Evolutionary conservation across 1,140 invertebrate genomes (phyloP).

Genomic region (fruit fly (Drosophila melanogaster)): DNA sequence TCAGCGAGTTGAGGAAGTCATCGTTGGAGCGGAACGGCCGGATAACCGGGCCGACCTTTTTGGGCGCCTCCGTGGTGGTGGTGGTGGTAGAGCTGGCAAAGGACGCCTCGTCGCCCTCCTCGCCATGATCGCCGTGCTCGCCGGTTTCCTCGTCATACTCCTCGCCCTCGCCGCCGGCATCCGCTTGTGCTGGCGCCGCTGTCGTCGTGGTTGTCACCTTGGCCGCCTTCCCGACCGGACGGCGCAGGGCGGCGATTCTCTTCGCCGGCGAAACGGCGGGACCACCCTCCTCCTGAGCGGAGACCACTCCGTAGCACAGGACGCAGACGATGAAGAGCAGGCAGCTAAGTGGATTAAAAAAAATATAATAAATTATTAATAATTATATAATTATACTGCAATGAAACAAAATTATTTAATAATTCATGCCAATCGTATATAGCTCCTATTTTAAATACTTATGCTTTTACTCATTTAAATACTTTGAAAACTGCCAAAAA

Average conservation of each 20-base stretch:
- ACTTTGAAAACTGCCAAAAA: too few species aligned
- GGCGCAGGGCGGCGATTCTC: conserved; percentile 70
- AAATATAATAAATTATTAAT: not conserved
- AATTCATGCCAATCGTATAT: too few species aligned
- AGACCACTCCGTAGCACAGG: conserved; percentile 65
- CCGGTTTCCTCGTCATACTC: conserved; percentile 81
- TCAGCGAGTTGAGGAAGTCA: conserved; percentile 89
- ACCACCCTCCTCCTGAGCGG: conserved; percentile 65
- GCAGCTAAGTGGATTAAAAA: conserved; percentile 46
- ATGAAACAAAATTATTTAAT: too few species aligned
- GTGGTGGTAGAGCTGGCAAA: conserved; percentile 86
- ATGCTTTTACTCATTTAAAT: too few species aligned
- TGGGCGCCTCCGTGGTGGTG: conserved; percentile 88
- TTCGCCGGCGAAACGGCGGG: conserved; percentile 57
- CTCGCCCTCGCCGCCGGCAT: conserved; percentile 76
- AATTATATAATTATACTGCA: too few species aligned
- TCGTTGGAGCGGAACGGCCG: conserved; percentile 90
- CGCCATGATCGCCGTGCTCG: conserved; percentile 82
- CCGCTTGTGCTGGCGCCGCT: conserved; percentile 51
- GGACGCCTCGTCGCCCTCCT: conserved; percentile 84
- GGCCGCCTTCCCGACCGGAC: conserved; percentile 73
- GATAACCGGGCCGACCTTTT: conserved; percentile 87
- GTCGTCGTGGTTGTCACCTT: conserved; percentile 75
- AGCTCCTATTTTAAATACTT: too few species aligned
- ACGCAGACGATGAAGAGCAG: conserved; percentile 76